Conservation (phyloP, 2,113 vertebrate species). For the Nyctibius bracteatus region DNA sequence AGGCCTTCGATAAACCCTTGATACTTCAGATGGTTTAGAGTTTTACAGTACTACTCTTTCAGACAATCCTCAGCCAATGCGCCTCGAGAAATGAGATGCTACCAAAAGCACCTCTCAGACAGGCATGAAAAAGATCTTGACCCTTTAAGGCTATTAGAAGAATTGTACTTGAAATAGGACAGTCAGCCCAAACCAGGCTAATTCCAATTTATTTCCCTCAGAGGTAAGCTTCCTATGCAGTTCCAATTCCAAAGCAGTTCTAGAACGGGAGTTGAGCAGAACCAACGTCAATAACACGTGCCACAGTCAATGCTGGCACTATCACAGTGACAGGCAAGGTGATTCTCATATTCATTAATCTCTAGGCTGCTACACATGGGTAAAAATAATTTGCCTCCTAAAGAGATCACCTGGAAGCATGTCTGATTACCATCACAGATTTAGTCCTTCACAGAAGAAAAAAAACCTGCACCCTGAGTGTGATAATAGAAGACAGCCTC, state of each 20-base stretch:
- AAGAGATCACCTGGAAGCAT: not conserved
- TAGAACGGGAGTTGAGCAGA: not conserved
- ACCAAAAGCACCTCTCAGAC: not conserved
- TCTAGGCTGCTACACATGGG: not conserved
- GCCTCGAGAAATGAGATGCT: not conserved
- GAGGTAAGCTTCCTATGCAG: not conserved
- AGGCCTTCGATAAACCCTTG: not conserved
- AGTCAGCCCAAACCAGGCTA: not conserved
- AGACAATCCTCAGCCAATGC: not conserved
- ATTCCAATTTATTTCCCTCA: not conserved
- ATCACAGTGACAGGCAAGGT: not conserved
- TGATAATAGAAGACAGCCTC: not conserved
- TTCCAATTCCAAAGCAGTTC: not conserved
- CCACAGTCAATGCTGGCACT: not conserved
- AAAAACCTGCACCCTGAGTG: not conserved
- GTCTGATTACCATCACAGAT: not conserved
- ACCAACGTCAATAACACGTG: fast-evolving
- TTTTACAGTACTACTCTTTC: not conserved
- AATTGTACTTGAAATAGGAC: not conserved
- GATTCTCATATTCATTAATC: not conserved
- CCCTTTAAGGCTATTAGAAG: not conserved
- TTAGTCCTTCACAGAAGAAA: not conserved
- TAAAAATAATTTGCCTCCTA: not conserved
- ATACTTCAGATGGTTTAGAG: not conserved
- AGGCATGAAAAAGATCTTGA: not conserved